Base-by-base conservation (phyloP, 2,797 vertebrate genomes). In the Neosilurus mollespiculum region DNA sequence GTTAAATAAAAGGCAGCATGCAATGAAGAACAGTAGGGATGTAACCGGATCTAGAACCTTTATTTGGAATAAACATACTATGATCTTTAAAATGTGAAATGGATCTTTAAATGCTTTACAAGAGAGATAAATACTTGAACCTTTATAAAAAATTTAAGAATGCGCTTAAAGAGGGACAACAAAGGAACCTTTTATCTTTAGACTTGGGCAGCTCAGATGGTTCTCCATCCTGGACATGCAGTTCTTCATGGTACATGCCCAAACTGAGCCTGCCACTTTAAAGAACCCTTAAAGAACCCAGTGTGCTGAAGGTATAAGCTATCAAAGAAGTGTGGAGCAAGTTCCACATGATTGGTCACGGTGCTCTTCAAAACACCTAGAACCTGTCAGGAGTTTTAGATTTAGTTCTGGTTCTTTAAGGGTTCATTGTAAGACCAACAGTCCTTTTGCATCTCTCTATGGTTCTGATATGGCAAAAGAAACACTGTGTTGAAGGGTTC, bases 1-100 rank as follows among this genome's bases (percentile, higher is more conserved):
- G 71, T 75, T 75, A 73, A 73, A 8, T 72, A 26, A 72, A 72
- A 72, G n/a, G n/a, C 51, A 9, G 15, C 30, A 22, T n/a, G 67
- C 67, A n/a, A 7, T 51, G 51, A 9, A 16, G n/a, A 7, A 26
- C 70, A 72, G 70, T 16, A 9, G 5, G 2, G 49, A 53, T 7
- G 67, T 3, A 49, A 49, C 37, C 3, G 4, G 22, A n/a, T 49
- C 22, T 3, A 37, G 43, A 54, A 72, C 15, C 49, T 9, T 18
- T 16, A 53, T 9, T 72, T 8, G 2, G 7, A 53, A 26, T 16
- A 72, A 54, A 53, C 49, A 4, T 43, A 54, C 15, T 3, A 24
- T 8, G 16, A 56, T 56, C 54, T 56, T 16, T 65, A 26, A 65
- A 30, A 54, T 54, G 10, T 10, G 30, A 30, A 30, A 30, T 30